Base-by-base conservation (phyloP, 2,113 vertebrate genomes). In the Aegithalos caudatus region DNA sequence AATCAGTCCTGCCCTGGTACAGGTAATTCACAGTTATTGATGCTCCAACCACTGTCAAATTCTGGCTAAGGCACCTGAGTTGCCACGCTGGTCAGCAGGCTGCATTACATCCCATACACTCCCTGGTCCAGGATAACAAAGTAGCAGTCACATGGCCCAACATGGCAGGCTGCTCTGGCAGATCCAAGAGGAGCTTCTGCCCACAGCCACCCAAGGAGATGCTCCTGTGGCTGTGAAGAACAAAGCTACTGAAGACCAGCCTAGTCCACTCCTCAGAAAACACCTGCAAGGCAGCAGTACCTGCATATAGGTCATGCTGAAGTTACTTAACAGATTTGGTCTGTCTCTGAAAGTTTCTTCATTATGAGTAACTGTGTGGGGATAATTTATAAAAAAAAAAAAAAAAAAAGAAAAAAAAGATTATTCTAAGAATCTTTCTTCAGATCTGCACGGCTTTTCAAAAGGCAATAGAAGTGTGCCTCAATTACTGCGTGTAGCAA, bases 161-260 rank as follows among this genome's bases (percentile, higher is more conserved):
- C 0, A 0, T 5, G 11, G 38, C 21, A 35, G 0, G 0, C 31
- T 58, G 58, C 37, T 57, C 17, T 0, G 0, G 33, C 13, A 70
- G 31, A 25, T 38, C 27, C 35, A 61, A 25, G 57, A 50, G 25
- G 15, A 87, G 29, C 11, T 56, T 56, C 20, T 76, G 35, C 37
- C 40, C 57, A 56, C 40, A 71, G 0, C 8, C 27, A 60, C 33
- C 12, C 37, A n/a, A 27, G 27, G 33, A 84, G 37, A 40, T 2
- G 1, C 5, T n/a, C 44, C 37, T 5, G 27, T 37, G 27, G 40
- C 24, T 76, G n/a, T 0, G 0, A 81, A 56, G 16, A 57, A 42
- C 29, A 28, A 42, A 71, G 47, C 23, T 25, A 18, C 56, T 20
- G 22, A 61, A 76, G 37, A 57, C 20, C 47, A 84, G 11, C n/a